phyloP scores from a whole-genome alignment of 2,113 vertebrate genomes.

The Oostethus manadensis region DNA sequence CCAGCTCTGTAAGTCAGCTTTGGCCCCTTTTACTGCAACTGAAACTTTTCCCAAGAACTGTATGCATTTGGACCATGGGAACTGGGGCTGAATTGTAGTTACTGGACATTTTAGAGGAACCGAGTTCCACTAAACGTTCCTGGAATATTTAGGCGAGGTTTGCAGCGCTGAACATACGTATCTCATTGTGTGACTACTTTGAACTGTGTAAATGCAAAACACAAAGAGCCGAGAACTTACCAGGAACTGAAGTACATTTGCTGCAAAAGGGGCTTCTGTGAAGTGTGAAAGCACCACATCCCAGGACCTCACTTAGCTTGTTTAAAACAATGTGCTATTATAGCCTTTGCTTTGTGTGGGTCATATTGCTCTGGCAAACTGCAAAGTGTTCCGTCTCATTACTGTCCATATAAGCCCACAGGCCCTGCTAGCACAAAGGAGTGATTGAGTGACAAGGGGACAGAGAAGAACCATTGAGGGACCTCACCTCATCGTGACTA shows the following conservation, averaged over 20 bases:
- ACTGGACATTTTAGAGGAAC: too few relatives aligned
- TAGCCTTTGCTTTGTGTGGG: slow-evolving; percentile 57
- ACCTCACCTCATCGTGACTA: slow-evolving; percentile 66
- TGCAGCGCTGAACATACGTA: too few relatives aligned
- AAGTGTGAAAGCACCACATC: slow-evolving; percentile 53
- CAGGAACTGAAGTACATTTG: too few relatives aligned
- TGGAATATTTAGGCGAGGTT: too few relatives aligned
- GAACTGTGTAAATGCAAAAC: too few relatives aligned
- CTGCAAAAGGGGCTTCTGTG: slow-evolving; percentile 13
- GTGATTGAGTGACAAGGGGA: slow-evolving; percentile 65
- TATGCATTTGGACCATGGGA: too few relatives aligned
- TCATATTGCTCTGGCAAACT: slow-evolving; percentile 66
- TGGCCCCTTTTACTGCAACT: too few relatives aligned
- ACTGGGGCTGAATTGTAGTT: too few relatives aligned
- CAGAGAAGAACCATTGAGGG: slow-evolving; percentile 57
- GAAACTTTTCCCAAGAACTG: too few relatives aligned
- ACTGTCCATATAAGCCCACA: slow-evolving; percentile 59
- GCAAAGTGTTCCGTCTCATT: slow-evolving; percentile 65
- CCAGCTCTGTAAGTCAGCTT: slow-evolving; percentile 49
- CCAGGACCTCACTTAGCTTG: slow-evolving; percentile 57
- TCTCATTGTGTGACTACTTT: too few relatives aligned
- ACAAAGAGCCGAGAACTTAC: too few relatives aligned
- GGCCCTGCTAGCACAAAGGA: slow-evolving; percentile 66
- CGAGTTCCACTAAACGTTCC: too few relatives aligned
- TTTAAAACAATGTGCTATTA: slow-evolving; percentile 73